Evolutionary conservation across 2,888 invertebrate genomes (phyloP), one percentile per base, ranked within the genome.

Genomic region (Lycaena phlaeas): DNA sequence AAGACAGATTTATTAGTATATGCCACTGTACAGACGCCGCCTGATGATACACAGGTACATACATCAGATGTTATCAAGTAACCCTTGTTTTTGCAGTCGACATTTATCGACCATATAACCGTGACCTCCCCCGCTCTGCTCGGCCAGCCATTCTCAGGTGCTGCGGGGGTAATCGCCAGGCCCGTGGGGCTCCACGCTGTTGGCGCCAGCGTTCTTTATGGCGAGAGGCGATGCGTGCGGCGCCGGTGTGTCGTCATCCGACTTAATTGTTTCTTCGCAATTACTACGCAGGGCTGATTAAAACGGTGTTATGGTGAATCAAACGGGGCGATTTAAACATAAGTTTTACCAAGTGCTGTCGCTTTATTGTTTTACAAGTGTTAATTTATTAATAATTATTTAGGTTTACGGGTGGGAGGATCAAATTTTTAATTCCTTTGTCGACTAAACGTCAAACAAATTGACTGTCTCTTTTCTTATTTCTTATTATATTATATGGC

Each of bases 171-270:
- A 41, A 40, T 41, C 37, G 40, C 30, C 38, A 40, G 40, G 31
- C 37, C 14, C 17, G 18, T 15, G 36, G 44, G 43, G 31, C 63
- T 46, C 53, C 60, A 39, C 38, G 42, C 42, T 42, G 64, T 64
- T 55, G 67, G 67, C 67, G 68, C 69, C 69, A 57, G 15, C 45
- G 53, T 63, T 68, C 64, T 69, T 69, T 68, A 68, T 64, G 49
- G 53, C 48, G 40, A 40, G 26, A 40, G 45, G 47, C 44, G 43
- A 61, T 59, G 68, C 69, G 69, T 69, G 66, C 45, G 69, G 68
- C 68, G 68, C 64, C 68, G 50, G 36, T 38, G 40, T 47, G 51
- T 48, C 53, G 54, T 52, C 46, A 46, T 36, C 29, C 30, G 29
- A 27, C 40, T 41, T 44, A 48, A 48, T 51, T 48, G 43, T 47